Evolutionary conservation across 2,888 invertebrate species (phyloP).

Genomic region (Gastrophysa polygoni): DNA sequence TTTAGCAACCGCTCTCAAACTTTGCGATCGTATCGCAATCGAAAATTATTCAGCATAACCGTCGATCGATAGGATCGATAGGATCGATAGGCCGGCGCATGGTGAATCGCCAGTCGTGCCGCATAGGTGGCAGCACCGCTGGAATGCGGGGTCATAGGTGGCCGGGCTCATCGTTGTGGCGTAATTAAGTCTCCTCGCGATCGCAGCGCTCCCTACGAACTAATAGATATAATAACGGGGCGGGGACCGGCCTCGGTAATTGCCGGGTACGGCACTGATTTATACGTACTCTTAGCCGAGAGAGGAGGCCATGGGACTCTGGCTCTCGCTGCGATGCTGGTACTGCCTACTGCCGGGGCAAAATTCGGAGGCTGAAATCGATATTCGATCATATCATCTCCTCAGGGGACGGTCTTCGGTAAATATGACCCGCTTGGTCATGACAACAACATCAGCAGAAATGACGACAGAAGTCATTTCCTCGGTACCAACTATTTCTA

Average conservation of each 20-base stretch:
- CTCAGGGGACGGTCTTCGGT: not conserved
- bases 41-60: conserved; percentile 7
- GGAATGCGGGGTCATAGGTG: conserved; percentile 59
- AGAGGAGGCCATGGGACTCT: conserved; percentile 32
- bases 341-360: conserved; percentile 37
- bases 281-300: conserved; percentile 47
- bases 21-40: not conserved
- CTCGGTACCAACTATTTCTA: no score
- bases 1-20: no score
- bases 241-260: conserved; percentile 55
- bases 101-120: conserved; percentile 47
- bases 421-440: no score
- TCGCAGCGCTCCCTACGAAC: conserved; percentile 57
- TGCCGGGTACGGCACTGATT: conserved; percentile 58
- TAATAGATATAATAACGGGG: conserved; percentile 61
- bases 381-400: not conserved
- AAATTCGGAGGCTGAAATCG: not conserved
- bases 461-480: no score
- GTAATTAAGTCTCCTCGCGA: conserved; percentile 58
- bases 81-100: conserved; percentile 25
- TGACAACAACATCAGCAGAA: no score
- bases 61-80: conserved; percentile 1
- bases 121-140: conserved; percentile 55
- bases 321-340: conserved; percentile 36
- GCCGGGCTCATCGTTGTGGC: conserved; percentile 55